These are phyloP conservation scores for Istiophorus platypterus DNA, from an alignment of 2,113 vertebrate genomes.

Conservation along the genomic window DNA sequence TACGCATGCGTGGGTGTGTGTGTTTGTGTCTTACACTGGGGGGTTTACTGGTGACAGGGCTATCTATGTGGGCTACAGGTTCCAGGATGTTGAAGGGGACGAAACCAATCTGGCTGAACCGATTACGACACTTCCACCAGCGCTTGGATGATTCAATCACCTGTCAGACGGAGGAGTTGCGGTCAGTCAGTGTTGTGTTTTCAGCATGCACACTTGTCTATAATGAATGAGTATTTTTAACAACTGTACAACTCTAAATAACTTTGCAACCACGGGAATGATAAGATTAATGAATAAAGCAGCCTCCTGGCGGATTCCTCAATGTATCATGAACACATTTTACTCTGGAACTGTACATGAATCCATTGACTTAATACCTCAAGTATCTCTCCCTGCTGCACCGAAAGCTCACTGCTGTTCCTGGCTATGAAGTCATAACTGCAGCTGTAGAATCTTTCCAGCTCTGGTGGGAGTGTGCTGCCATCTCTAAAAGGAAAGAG, in stretches of 20 bases:
- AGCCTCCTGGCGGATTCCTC: neutral
- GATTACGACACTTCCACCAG: slow-evolving; percentile 89
- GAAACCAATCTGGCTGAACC: slow-evolving; percentile 85
- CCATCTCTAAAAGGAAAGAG: slow-evolving; percentile 58
- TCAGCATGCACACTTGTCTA: neutral
- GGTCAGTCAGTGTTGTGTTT: neutral
- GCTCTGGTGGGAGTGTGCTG: slow-evolving; percentile 18
- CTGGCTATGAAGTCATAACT: slow-evolving; percentile 92
- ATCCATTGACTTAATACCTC: slow-evolving; percentile 79
- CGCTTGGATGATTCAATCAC: slow-evolving; percentile 87
- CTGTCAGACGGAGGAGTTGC: slow-evolving; percentile 63
- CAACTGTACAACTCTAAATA: no score
- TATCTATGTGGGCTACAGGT: slow-evolving; percentile 76
- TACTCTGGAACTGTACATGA: neutral
- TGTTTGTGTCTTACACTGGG: slow-evolving; percentile 71
- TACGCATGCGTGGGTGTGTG: neutral
- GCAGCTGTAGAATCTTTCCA: slow-evolving; percentile 82
- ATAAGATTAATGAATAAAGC: neutral
- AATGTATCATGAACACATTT: neutral
- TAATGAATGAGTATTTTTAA: neutral
- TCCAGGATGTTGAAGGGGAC: slow-evolving; percentile 89
- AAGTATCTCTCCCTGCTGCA: slow-evolving; percentile 86
- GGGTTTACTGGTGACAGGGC: slow-evolving; percentile 44
- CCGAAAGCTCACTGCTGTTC: slow-evolving; percentile 90
- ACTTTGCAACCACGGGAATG: neutral